Conservation (phyloP, 1,140 invertebrate species). For the Drosophila takahashii region DNA sequence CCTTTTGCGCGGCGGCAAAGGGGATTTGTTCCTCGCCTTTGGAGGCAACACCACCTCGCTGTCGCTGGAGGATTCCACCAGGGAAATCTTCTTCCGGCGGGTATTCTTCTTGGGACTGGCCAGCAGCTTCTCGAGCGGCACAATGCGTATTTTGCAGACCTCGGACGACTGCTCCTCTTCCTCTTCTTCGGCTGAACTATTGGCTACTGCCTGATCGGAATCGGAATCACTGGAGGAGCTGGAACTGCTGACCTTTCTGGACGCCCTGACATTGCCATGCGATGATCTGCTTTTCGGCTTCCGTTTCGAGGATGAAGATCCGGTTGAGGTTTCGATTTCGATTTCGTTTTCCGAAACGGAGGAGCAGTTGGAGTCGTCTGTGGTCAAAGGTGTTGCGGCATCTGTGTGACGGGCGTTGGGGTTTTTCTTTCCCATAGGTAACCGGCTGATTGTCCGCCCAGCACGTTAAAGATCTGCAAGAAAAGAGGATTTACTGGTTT, state of each 20-base stretch:
- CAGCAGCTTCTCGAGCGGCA: conserved; percentile 72
- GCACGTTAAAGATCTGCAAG: conserved; percentile 15
- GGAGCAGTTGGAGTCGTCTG: conserved; percentile 23
- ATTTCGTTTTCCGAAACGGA: neutral
- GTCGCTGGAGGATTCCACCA: neutral
- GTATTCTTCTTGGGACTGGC: conserved; percentile 57
- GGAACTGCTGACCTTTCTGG: conserved; percentile 1
- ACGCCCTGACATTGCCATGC: conserved; percentile 42
- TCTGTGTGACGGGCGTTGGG: conserved; percentile 64
- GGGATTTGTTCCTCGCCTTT: neutral
- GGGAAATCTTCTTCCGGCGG: neutral
- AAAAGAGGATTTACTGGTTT: conserved; percentile 18
- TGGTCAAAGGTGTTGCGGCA: conserved; percentile 62
- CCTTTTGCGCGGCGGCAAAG: conserved; percentile 24
- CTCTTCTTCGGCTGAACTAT: neutral
- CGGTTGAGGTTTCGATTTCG: neutral
- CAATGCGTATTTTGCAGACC: conserved; percentile 75
- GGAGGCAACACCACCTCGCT: conserved; percentile 1
- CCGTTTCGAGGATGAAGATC: conserved; percentile 1
- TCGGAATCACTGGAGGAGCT: conserved; percentile 14
- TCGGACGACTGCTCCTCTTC: conserved; percentile 18
- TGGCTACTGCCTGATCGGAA: conserved; percentile 10
- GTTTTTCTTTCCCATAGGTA: conserved; percentile 76
- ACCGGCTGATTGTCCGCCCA: conserved; percentile 48
- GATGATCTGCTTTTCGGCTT: conserved; percentile 4